These are phyloP conservation scores for Lycorma delicatula DNA, from an alignment of 1,140 invertebrate species.

Conservation along the genomic window DNA sequence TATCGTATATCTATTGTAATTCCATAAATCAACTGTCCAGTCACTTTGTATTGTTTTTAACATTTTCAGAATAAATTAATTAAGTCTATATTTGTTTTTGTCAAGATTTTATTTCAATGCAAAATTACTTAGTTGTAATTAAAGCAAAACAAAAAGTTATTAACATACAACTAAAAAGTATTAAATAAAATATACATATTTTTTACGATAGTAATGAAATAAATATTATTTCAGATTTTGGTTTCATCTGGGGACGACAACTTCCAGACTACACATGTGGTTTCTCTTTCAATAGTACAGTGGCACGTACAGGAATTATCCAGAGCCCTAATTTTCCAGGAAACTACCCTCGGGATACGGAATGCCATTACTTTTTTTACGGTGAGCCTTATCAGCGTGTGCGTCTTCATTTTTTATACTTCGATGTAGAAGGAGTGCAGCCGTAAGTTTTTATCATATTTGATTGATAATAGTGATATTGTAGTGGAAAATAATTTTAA, in stretches of 20 bases:
- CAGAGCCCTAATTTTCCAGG: conserved; percentile 78
- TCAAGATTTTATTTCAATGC: too few relatives aligned
- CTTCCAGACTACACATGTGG: conserved; percentile 64
- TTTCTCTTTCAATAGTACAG: conserved; percentile 64
- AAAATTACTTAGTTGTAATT: background rate
- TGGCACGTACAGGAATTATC: conserved; percentile 33
- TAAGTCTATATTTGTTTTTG: too few relatives aligned
- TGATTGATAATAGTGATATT: too few relatives aligned
- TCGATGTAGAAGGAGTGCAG: conserved; percentile 83
- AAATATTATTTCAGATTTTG: conserved; percentile 53
- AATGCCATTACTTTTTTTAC: conserved; percentile 92
- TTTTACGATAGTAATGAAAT: background rate
- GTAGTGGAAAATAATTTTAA: too few relatives aligned
- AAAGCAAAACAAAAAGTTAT: background rate
- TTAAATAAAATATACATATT: background rate
- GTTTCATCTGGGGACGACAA: conserved; percentile 67
- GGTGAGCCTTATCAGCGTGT: conserved; percentile 71
- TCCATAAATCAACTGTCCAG: too few relatives aligned
- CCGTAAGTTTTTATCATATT: conserved; percentile 79
- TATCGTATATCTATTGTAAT: too few relatives aligned
- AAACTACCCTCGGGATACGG: conserved; percentile 80
- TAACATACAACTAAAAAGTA: background rate
- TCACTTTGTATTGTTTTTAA: too few relatives aligned
- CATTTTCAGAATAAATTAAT: too few relatives aligned
- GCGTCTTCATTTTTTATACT: conserved; percentile 77